These are phyloP conservation scores for Drosophila buzzatii DNA, from an alignment of 2,888 invertebrate genomes.

Conservation along the genomic window DNA sequence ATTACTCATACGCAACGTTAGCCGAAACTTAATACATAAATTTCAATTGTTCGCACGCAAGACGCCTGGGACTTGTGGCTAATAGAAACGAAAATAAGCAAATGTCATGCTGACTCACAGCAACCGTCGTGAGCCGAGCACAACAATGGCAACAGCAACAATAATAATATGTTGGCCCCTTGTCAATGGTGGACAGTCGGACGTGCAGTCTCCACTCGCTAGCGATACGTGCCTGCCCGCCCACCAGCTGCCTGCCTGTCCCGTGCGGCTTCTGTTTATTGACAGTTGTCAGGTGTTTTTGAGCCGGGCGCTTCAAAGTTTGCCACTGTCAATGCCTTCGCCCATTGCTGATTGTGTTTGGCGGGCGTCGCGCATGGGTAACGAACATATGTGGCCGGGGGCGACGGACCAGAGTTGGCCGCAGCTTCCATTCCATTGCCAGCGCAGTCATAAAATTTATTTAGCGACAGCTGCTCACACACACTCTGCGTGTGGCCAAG, in stretches of 20 bases:
- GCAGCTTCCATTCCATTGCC: conserved; percentile 20
- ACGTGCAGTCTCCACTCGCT: not conserved
- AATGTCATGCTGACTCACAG: conserved; percentile 69
- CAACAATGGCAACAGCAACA: not conserved
- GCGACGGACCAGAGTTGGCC: not conserved
- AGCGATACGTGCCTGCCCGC: not conserved
- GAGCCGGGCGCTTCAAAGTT: conserved; percentile 49
- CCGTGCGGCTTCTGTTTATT: conserved; percentile 35
- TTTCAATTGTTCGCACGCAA: conserved; percentile 49
- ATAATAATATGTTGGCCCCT: conserved; percentile 16
- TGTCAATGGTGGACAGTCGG: conserved; percentile 32
- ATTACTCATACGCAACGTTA: conserved; percentile 45
- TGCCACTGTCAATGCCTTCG: conserved; percentile 11
- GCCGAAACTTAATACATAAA: conserved; percentile 45
- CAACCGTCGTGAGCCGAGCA: not conserved
- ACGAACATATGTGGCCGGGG: conserved; percentile 38
- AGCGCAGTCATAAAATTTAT: conserved; percentile 42
- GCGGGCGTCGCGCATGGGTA: not conserved
- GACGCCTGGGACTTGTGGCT: conserved; percentile 33
- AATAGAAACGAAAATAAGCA: conserved; percentile 68
- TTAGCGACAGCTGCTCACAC: conserved; percentile 49
- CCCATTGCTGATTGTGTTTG: conserved; percentile 21
- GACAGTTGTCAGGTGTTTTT: conserved; percentile 58
- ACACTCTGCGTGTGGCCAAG: not conserved
- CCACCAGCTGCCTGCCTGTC: not conserved